Evolutionary conservation across 2,113 vertebrate genomes (phyloP).

Genomic region (Martes martes): DNA sequence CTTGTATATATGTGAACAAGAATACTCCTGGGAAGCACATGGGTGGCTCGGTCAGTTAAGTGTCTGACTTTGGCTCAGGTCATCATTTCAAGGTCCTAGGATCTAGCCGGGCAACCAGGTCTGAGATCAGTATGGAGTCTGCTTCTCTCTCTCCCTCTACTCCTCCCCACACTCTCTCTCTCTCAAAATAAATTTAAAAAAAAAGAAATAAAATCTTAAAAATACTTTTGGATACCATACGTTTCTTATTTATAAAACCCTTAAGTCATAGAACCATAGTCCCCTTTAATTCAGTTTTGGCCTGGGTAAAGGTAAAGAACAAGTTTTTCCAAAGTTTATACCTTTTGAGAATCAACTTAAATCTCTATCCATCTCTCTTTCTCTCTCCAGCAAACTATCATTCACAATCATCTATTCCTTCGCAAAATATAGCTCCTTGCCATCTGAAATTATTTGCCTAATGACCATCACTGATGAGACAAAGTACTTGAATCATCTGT

Average conservation of each 20-base stretch:
- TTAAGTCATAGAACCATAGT: background rate
- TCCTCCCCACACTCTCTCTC: background rate
- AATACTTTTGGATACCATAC: no score
- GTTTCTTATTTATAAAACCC: no score
- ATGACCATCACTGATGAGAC: background rate
- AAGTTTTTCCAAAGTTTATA: background rate
- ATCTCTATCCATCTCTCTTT: background rate
- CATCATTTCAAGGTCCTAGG: background rate
- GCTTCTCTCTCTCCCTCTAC: background rate
- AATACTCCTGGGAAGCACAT: background rate
- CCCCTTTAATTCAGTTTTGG: background rate
- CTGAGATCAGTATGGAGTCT: background rate
- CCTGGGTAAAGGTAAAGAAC: background rate
- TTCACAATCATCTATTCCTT: background rate
- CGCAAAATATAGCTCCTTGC: background rate
- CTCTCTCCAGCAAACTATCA: background rate
- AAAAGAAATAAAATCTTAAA: no score
- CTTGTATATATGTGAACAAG: background rate
- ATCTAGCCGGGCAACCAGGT: background rate
- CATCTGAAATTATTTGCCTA: background rate
- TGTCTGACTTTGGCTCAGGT: background rate
- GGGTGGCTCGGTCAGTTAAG: background rate
- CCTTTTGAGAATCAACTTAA: background rate
- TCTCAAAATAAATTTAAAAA: no score
- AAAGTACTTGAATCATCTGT: background rate